These are phyloP conservation scores for Malaclemys terrapin DNA, from an alignment of 2,113 vertebrate species.

Conservation along the genomic window DNA sequence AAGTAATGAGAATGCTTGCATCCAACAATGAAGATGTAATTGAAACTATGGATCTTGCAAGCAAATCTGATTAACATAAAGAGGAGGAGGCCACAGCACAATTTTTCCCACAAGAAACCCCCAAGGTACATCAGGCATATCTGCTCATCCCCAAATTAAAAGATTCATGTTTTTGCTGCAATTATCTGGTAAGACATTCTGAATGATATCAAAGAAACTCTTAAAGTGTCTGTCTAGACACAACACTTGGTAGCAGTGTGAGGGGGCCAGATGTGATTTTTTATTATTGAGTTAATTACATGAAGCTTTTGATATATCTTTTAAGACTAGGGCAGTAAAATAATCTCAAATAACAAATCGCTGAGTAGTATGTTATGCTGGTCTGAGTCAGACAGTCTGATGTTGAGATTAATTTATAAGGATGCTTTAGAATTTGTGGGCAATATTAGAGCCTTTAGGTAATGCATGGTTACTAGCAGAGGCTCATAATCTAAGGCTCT, in stretches of 20 bases:
- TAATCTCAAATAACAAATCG: background rate
- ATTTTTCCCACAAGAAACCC: background rate
- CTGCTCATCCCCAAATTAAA: background rate
- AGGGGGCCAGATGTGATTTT: background rate
- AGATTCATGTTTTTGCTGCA: background rate
- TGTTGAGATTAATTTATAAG: background rate
- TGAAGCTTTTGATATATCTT: background rate
- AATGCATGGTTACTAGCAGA: background rate
- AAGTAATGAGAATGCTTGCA: background rate
- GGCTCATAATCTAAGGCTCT: background rate
- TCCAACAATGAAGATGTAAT: background rate
- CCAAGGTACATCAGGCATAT: rapidly evolving
- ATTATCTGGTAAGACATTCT: background rate
- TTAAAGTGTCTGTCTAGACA: rapidly evolving
- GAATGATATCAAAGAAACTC: background rate
- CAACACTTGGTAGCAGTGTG: background rate
- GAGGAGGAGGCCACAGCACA: background rate
- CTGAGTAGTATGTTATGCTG: background rate
- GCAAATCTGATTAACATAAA: background rate
- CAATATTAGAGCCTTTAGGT: background rate
- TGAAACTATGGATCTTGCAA: rapidly evolving
- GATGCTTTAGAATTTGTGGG: rapidly evolving
- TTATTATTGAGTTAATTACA: background rate
- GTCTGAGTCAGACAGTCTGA: background rate
- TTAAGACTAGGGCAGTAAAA: background rate